These are phyloP conservation scores for Marmota monax DNA, from an alignment of 2,113 vertebrate species.

Conservation along the genomic window DNA sequence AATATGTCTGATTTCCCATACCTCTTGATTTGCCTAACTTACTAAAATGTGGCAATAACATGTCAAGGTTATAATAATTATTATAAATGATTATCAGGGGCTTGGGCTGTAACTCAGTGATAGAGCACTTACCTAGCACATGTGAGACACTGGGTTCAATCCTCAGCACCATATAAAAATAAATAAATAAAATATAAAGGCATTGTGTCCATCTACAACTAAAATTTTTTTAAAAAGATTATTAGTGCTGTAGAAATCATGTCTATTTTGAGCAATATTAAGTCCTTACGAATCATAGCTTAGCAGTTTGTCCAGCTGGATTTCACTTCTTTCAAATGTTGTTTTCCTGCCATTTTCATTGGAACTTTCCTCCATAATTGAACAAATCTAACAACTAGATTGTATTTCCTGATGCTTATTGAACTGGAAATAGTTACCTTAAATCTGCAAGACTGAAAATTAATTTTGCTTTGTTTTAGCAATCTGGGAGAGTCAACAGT, in stretches of 20 bases:
- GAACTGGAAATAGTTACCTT: constrained; percentile 41
- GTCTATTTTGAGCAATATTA: background rate
- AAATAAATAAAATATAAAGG: no score
- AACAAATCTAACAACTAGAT: constrained; percentile 49
- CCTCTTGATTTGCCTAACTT: background rate
- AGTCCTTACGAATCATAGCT: background rate
- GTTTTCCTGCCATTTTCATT: constrained; percentile 66
- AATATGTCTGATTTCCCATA: background rate
- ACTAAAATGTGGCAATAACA: background rate
- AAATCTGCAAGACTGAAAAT: constrained; percentile 38
- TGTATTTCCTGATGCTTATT: constrained; percentile 64
- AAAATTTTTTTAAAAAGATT: no score
- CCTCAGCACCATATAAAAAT: no score
- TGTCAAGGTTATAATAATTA: background rate
- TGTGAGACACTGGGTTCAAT: no score
- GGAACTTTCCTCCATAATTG: constrained; percentile 58
- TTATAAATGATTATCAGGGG: background rate
- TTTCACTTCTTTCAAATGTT: constrained; percentile 13
- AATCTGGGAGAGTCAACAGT: background rate
- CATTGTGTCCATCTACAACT: no score
- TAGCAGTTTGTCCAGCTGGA: background rate
- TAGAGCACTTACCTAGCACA: no score
- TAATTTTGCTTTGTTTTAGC: constrained; percentile 65
- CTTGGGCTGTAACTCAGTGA: no score
- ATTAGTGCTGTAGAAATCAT: background rate